Evolutionary conservation across 2,113 vertebrate species (phyloP).

Genomic region (Corvus cornix): DNA sequence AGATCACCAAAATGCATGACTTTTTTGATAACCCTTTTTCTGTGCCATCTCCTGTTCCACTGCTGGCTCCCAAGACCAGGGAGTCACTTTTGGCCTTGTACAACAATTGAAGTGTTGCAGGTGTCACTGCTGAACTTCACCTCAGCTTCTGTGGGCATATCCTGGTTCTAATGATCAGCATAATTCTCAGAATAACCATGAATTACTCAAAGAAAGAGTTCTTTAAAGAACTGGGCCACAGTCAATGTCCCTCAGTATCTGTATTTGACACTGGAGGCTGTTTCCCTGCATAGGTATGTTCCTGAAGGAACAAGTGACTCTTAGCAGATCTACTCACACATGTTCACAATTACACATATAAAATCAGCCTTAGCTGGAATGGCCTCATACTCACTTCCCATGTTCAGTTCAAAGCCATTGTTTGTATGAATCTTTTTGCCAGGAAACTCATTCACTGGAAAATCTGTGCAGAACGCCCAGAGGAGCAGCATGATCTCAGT

Average conservation of each 20-base stretch:
- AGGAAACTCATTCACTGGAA: conserved; percentile 7
- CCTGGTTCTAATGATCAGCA: neutral
- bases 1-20: neutral
- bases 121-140: neutral
- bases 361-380: neutral
- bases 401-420: neutral
- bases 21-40: neutral
- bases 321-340: neutral
- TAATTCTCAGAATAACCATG: neutral
- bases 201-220: neutral
- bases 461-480: neutral
- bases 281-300: neutral
- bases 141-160: neutral
- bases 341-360: neutral
- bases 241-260: neutral
- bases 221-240: neutral
- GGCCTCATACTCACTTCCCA: neutral
- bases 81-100: neutral
- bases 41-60: neutral
- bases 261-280: neutral
- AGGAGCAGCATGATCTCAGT: neutral
- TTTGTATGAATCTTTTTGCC: neutral
- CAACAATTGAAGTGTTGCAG: neutral
- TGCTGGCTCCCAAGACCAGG: neutral
- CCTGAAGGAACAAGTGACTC: neutral